Evolutionary conservation across 1,140 invertebrate species (phyloP), one percentile per base, ranked within the genome.

Genomic region (Acromyrmex charruanus): DNA sequence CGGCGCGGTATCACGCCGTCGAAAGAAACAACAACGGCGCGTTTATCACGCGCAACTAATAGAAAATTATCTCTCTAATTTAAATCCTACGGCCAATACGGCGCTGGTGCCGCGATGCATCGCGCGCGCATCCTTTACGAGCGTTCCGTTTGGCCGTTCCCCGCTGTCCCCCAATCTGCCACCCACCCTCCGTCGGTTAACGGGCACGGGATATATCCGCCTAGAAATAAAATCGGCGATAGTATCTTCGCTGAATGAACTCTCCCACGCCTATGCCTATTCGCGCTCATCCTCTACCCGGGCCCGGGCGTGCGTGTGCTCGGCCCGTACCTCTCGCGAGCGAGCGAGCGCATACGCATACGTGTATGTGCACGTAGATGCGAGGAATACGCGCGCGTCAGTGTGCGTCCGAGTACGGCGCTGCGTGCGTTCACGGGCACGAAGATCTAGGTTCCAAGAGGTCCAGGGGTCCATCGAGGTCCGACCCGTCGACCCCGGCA

Each of bases 171-270:
- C 71, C 80, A 79, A 61, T 35, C 77, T 72, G 55, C 81, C 81
- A 49, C 59, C 72, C 59, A 81, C 35, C 58, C 77, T 71, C 25
- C 55, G 63, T 61, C 79, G 85, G 82, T 91, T 94, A 95, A 95
- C 94, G 94, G 94, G 93, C 92, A 91, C 87, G 82, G 90, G 81
- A 88, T 92, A 95, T 94, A 94, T 94, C 93, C 94, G 94, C 91
- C 93, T 95, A 93, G 89, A 92, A 95, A 95, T 95, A 95, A 95
- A 95, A 95, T 95, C 94, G 93, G 93, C 92, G 94, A 95, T 95
- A 95, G 92, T 95, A 95, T 95, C 94, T 95, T 92, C 94, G 90
- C 94, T 94, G 92, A 95, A 95, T 95, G 94, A 95, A 95, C 95
- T 95, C 95, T 95, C 95, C 94, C 95, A 95, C 95, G 95, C 95